Percentiles rank a stretch among this genome's conserved stretches.
Evolutionary conservation across 2,797 vertebrate species (phyloP).

Genomic region (Micromesistius poutassou): DNA sequence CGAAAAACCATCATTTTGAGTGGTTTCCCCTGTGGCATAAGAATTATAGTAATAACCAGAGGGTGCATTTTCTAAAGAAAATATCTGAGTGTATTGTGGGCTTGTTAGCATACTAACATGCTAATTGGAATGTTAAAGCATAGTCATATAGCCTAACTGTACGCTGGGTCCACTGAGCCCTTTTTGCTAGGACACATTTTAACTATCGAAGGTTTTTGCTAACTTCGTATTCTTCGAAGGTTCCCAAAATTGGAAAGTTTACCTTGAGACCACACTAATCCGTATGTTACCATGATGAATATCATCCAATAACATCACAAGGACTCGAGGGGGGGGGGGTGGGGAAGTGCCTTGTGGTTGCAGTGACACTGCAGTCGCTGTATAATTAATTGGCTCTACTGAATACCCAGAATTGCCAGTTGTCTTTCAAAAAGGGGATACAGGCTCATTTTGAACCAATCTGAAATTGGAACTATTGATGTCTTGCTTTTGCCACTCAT

Average conservation of each 20-base stretch:
- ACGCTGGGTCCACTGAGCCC: background rate
- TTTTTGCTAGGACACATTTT: background rate
- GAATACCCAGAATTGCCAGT: background rate
- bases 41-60: background rate
- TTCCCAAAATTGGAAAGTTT: background rate
- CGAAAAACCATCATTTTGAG: background rate
- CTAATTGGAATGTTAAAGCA: background rate
- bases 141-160: background rate
- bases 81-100: background rate
- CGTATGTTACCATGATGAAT: background rate
- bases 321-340: background rate
- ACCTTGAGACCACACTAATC: background rate
- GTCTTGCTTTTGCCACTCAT: background rate
- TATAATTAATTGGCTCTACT: background rate
- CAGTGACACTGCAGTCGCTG: background rate
- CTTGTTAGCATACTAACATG: background rate
- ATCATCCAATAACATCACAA: background rate
- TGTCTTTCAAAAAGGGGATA: background rate
- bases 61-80: background rate
- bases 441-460: background rate
- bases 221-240: background rate
- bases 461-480: background rate
- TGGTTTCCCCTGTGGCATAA: constrained; percentile 1
- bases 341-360: background rate
- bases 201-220: background rate